A percentile compares a stretch with the other conserved stretches of the same genome.
phyloP scores from a whole-genome alignment of 2,888 invertebrate species.

The Cerastoderma edule region DNA sequence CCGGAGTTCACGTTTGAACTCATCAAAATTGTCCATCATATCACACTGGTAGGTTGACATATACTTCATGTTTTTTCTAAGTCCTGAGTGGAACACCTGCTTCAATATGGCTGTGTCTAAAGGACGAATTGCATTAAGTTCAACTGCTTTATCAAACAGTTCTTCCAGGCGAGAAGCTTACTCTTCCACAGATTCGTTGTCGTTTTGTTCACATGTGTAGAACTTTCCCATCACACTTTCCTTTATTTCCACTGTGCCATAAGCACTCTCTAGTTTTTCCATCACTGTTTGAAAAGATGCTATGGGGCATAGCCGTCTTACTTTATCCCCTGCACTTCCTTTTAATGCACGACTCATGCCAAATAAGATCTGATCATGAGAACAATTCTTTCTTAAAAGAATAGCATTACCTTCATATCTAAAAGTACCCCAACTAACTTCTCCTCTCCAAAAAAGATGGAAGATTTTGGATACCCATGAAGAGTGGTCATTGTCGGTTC shows the following conservation, averaged over 20 bases:
- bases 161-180: conserved; percentile 21
- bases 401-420: conserved; percentile 11
- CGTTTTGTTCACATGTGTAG: conserved; percentile 21
- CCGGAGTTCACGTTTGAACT: conserved; percentile 35
- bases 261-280: conserved; percentile 18
- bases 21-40: conserved; percentile 28
- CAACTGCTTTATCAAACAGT: conserved; percentile 25
- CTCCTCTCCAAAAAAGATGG: conserved; percentile 26
- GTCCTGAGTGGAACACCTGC: conserved; percentile 25
- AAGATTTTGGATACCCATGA: conserved; percentile 4
- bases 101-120: conserved; percentile 19
- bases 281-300: background rate
- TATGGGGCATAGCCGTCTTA: conserved; percentile 4
- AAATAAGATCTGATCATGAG: conserved; percentile 3
- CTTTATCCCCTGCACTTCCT: conserved; percentile 19
- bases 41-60: conserved; percentile 31
- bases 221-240: conserved; percentile 12
- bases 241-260: conserved; percentile 14
- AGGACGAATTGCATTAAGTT: conserved; percentile 10
- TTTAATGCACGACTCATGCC: conserved; percentile 7
- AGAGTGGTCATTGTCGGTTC: background rate
- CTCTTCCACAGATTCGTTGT: conserved; percentile 1
- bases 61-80: conserved; percentile 21
- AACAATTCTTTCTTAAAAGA: background rate
- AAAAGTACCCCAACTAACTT: conserved; percentile 16